A percentile compares a stretch with the other conserved stretches of the same genome.
phyloP scores from a whole-genome alignment of 2,888 invertebrate genomes.

The Microchrysa polita region DNA sequence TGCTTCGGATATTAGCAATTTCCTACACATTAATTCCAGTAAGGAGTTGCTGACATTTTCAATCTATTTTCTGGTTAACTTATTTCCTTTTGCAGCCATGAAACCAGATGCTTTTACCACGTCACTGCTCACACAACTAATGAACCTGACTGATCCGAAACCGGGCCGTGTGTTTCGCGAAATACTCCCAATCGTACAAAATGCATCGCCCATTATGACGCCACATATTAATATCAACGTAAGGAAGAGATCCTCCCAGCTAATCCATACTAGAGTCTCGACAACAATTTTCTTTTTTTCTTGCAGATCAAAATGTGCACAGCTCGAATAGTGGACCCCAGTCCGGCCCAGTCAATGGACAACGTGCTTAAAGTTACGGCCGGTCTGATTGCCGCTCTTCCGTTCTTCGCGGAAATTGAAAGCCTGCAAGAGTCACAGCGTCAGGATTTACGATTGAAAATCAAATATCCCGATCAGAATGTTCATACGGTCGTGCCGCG shows the following conservation, averaged over 20 bases:
- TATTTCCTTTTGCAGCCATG: conserved; percentile 64
- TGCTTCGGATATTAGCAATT: conserved; percentile 67
- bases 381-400: conserved; percentile 87
- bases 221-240: conserved; percentile 76
- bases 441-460: conserved; percentile 79
- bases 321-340: conserved; percentile 85
- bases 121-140: conserved; percentile 80
- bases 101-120: conserved; percentile 83
- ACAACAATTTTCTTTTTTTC: conserved; percentile 42
- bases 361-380: conserved; percentile 90
- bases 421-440: conserved; percentile 79
- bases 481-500: conserved; percentile 85
- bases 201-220: conserved; percentile 73
- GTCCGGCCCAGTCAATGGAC: conserved; percentile 79
- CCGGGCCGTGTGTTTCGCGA: conserved; percentile 84
- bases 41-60: background rate
- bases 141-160: conserved; percentile 81
- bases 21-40: conserved; percentile 58
- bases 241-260: conserved; percentile 49
- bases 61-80: background rate
- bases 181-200: conserved; percentile 78
- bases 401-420: conserved; percentile 85
- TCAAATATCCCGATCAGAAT: conserved; percentile 92
- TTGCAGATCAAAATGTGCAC: conserved; percentile 79
- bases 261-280: background rate